These are phyloP conservation scores for Theodoxus fluviatilis DNA, from an alignment of 2,888 invertebrate species.

Conservation along the genomic window DNA sequence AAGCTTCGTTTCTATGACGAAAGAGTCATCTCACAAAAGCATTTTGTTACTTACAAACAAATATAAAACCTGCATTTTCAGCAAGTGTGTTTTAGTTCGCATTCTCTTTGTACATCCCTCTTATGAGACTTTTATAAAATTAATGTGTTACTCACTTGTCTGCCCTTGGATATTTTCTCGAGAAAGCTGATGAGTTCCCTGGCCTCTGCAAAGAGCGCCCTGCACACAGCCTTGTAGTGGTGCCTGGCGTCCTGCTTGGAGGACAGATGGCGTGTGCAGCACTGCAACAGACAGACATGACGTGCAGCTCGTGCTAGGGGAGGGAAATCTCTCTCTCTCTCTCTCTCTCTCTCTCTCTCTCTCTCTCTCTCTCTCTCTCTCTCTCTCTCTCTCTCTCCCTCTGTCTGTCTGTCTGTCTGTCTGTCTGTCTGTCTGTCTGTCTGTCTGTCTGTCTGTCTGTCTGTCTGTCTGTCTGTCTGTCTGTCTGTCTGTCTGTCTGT, in stretches of 20 bases:
- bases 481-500: conserved; percentile 10
- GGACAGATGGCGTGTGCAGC: conserved; percentile 57
- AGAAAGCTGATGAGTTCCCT: conserved; percentile 89
- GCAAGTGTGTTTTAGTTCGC: no score
- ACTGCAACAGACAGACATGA: conserved; percentile 44
- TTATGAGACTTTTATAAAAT: neutral
- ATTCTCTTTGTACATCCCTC: no score
- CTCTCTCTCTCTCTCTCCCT: neutral
- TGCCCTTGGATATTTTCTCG: conserved; percentile 80
- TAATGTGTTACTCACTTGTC: conserved; percentile 65
- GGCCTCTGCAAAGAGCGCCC: conserved; percentile 90
- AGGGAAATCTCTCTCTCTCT: neutral
- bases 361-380: conserved; percentile 10
- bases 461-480: neutral
- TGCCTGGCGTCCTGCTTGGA: conserved; percentile 70
- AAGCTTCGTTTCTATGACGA: no score
- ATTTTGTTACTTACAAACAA: no score
- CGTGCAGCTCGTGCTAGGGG: no score
- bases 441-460: neutral
- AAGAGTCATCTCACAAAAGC: no score
- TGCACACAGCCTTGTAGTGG: conserved; percentile 90
- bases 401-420: neutral
- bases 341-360: neutral
- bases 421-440: neutral
- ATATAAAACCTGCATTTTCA: no score